Percentiles rank a stretch among this genome's conserved stretches.
Evolutionary conservation across 2,113 vertebrate species (phyloP).

Genomic region (Pogona vitticeps): DNA sequence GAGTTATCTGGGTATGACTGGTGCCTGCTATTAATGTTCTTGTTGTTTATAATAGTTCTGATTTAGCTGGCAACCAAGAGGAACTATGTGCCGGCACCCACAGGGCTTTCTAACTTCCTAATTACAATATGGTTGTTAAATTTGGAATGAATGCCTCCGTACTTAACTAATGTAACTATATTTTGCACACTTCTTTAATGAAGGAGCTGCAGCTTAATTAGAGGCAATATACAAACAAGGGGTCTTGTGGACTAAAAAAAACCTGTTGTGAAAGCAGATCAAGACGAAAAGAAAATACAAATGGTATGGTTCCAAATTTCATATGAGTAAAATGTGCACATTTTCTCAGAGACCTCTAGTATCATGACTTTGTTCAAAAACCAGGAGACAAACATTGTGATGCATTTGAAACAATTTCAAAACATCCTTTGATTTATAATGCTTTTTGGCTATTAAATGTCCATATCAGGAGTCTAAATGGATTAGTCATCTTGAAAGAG

Average conservation of each 20-base stretch:
- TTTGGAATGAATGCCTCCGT: conserved; percentile 27
- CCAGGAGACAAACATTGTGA: not conserved
- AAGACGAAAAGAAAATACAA: not conserved
- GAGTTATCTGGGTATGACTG: conserved; percentile 46
- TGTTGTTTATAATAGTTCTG: conserved; percentile 28
- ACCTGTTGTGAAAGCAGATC: not conserved
- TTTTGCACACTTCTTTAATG: conserved; percentile 59
- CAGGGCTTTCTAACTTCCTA: conserved; percentile 59
- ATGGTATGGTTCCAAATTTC: not conserved
- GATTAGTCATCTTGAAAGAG: not conserved
- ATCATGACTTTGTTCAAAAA: not conserved
- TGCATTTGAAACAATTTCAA: not conserved
- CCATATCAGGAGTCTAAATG: not conserved
- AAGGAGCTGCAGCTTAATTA: conserved; percentile 57
- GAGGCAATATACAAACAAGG: conserved; percentile 46
- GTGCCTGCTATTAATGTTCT: conserved; percentile 50
- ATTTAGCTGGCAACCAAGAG: conserved; percentile 56
- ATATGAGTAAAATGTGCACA: not conserved
- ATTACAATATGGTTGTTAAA: conserved; percentile 54
- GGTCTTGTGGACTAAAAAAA: conserved; percentile 7
- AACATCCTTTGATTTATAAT: not conserved
- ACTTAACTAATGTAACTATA: conserved; percentile 26
- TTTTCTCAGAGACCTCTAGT: not conserved
- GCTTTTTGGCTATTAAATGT: not conserved
- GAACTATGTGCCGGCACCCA: conserved; percentile 36